Percentiles rank a stretch among this genome's conserved stretches.
phyloP scores from a whole-genome alignment of 2,888 invertebrate genomes.

The Acheta domesticus region DNA sequence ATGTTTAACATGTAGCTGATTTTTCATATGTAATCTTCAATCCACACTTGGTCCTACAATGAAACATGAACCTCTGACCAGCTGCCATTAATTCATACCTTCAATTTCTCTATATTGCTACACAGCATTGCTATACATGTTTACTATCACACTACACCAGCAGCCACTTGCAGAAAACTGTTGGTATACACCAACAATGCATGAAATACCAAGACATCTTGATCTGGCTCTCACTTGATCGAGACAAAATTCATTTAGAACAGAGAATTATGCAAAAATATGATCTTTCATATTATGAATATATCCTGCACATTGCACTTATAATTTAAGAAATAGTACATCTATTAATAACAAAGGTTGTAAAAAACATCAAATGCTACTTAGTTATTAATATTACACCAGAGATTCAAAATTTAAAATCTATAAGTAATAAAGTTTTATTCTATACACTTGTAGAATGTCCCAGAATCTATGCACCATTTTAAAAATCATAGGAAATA shows the following conservation, averaged over 20 bases:
- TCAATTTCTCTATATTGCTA: constrained; percentile 4
- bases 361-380: neutral
- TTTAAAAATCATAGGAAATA: no score
- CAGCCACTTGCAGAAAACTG: neutral
- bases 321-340: neutral
- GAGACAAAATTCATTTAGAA: neutral
- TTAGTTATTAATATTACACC: no score
- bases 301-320: neutral
- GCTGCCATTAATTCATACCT: neutral
- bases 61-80: constrained; percentile 7
- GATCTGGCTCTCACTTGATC: neutral
- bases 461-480: no score
- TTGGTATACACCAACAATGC: neutral
- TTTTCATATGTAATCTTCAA: neutral
- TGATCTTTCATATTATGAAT: neutral
- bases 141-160: constrained; percentile 18
- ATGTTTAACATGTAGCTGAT: constrained; percentile 1
- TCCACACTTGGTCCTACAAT: constrained; percentile 9
- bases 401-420: no score
- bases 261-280: neutral
- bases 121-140: neutral
- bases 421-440: no score
- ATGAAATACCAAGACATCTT: neutral
- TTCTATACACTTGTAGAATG: no score
- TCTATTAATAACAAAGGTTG: neutral